phyloP scores from a whole-genome alignment of 1,140 invertebrate genomes.

The Drosophila trapezifrons region DNA sequence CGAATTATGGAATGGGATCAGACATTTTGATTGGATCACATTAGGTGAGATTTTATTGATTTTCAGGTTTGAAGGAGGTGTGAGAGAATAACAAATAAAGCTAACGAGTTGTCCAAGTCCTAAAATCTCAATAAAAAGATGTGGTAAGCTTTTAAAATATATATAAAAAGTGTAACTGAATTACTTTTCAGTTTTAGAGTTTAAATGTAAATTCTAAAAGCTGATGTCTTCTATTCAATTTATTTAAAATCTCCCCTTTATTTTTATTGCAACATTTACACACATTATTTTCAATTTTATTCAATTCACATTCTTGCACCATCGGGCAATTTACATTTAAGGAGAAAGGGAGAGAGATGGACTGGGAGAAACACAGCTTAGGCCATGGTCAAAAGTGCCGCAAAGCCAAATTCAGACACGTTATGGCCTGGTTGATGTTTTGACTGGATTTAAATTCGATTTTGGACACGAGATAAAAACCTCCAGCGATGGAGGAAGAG shows the following conservation, averaged over 20 bases:
- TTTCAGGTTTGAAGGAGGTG: background rate
- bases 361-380: slow-evolving; percentile 19
- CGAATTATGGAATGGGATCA: slow-evolving; percentile 32
- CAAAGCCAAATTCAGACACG: slow-evolving; percentile 55
- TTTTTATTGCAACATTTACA: slow-evolving; percentile 15
- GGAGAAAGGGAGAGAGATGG: slow-evolving; percentile 19
- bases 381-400: slow-evolving; percentile 69
- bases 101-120: background rate
- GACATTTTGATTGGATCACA: slow-evolving; percentile 13
- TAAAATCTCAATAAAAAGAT: too few species aligned
- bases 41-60: slow-evolving; percentile 6
- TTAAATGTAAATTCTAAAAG: background rate
- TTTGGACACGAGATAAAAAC: slow-evolving; percentile 72
- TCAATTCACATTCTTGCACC: slow-evolving; percentile 54
- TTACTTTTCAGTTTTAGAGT: too few species aligned
- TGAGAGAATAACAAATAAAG: background rate
- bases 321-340: slow-evolving; percentile 49
- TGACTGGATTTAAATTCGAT: slow-evolving; percentile 78
- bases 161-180: background rate
- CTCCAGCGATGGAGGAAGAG: slow-evolving; percentile 37
- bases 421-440: slow-evolving; percentile 64
- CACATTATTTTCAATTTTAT: slow-evolving; percentile 21
- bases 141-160: background rate
- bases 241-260: background rate
- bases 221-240: background rate